Evolutionary conservation across 2,113 vertebrate species (phyloP).

Genomic region (Poeciliopsis turrubarensis): DNA sequence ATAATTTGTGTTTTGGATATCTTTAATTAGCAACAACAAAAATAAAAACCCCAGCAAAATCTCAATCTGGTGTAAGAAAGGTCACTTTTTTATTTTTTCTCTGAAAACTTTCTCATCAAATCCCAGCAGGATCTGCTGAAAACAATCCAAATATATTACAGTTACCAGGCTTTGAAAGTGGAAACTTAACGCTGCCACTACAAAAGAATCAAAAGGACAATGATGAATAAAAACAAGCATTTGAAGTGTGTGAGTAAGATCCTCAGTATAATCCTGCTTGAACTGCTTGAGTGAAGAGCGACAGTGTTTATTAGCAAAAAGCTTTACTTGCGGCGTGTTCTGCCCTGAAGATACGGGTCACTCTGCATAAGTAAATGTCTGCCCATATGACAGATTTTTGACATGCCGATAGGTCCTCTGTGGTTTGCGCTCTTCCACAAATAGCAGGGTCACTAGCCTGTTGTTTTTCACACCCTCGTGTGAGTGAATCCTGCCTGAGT

Average conservation of each 20-base stretch:
- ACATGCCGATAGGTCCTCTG: slow-evolving; percentile 32
- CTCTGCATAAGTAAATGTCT: slow-evolving; percentile 31
- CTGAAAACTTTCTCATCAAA: not conserved
- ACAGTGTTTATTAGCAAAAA: slow-evolving; percentile 34
- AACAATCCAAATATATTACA: slow-evolving; percentile 12
- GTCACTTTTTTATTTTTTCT: not conserved
- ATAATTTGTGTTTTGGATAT: too few species aligned
- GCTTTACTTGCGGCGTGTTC: slow-evolving; percentile 20
- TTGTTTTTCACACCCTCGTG: slow-evolving; percentile 28
- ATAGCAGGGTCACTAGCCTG: not conserved
- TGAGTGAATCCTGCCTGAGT: slow-evolving; percentile 18
- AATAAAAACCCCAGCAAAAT: not conserved
- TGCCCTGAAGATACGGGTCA: slow-evolving; percentile 14
- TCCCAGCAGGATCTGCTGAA: not conserved
- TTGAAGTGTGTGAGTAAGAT: slow-evolving; percentile 53
- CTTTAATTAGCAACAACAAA: too few species aligned
- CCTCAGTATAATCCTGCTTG: slow-evolving; percentile 38
- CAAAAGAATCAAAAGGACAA: slow-evolving; percentile 45
- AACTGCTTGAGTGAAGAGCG: slow-evolving; percentile 34
- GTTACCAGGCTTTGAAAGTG: slow-evolving; percentile 50
- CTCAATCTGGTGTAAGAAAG: not conserved
- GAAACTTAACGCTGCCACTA: slow-evolving; percentile 33
- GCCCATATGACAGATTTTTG: slow-evolving; percentile 30
- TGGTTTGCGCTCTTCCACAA: slow-evolving; percentile 7
- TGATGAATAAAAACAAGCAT: slow-evolving; percentile 39